Base-by-base conservation (phyloP, 1,140 invertebrate genomes). In the Drosophila carrolli region DNA sequence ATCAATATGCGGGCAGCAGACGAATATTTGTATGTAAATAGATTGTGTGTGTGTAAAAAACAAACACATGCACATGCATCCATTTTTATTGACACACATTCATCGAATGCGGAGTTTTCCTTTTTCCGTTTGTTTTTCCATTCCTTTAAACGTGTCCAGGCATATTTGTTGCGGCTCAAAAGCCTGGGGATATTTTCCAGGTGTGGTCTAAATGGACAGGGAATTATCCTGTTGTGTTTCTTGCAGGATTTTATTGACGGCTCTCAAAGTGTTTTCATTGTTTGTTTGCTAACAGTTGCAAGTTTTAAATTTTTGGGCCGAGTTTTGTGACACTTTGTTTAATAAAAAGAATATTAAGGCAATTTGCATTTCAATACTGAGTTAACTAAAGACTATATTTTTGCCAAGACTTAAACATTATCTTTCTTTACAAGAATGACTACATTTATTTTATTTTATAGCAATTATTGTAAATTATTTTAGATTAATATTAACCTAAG, bases 1-100 rank as follows among this genome's bases (percentile, higher is more conserved):
- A 88, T 88, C 83, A 88, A 88, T 88, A 83, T 88, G 71, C 79
- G 78, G 83, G 71, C 79, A 82, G 68, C 65, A 43, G 37, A 53
- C 44, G 54, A 35, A 37, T 73, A 58, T 71, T 48, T 55, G 51
- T 57, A 44, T 56, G 65, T 47, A 70, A 70, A 70, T 56, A 56
- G 19, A 46, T 40, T 38, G 37, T 51, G 37, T 41, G 6, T 27
- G 37, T 62, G 47, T 48, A 53, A 35, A 62, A 44, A 16, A 19
- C 46, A 51, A 48, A 53, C 54, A 37, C 61, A 57, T 44, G 43
- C 29, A 43, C 37, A 19, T 63, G 59, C 44, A 50, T 35, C 37
- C 35, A 48, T 51, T 65, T 35, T 53, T 66, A 66, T 68, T 71
- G 67, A 41, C 67, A 71, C 66, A 71, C 67, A 71, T 71, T 48